Evolutionary conservation across 2,888 invertebrate species (phyloP).

Genomic region (Hyppa rectilinea): DNA sequence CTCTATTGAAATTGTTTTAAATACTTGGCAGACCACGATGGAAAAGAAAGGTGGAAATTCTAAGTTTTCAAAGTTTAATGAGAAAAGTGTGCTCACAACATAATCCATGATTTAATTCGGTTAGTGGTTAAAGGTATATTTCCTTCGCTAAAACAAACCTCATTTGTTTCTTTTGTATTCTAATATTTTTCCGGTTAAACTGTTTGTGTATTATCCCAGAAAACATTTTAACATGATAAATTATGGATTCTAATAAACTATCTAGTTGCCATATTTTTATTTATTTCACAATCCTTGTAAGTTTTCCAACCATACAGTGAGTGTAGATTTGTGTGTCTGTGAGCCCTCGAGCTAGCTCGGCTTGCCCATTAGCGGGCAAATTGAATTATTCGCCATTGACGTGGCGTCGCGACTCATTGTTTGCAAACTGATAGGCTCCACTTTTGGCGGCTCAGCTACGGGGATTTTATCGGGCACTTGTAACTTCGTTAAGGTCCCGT

Average conservation of each 20-base stretch:
- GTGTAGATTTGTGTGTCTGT: conserved; percentile 16
- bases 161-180: background rate
- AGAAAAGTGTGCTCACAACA: background rate
- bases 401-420: conserved; percentile 75
- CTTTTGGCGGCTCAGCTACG: conserved; percentile 56
- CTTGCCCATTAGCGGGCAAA: conserved; percentile 72
- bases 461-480: conserved; percentile 63
- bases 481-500: conserved; percentile 67
- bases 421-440: conserved; percentile 74
- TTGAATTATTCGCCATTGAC: conserved; percentile 78
- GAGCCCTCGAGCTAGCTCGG: conserved; percentile 17
- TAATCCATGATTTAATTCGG: background rate
- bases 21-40: conserved; percentile 46
- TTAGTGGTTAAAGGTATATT: background rate
- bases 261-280: background rate
- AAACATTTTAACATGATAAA: no score
- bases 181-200: background rate
- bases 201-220: background rate
- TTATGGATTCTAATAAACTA: background rate
- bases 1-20: conserved; percentile 66
- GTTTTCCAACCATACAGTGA: conserved; percentile 2
- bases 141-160: background rate
- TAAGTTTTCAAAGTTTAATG: background rate
- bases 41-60: conserved; percentile 17
- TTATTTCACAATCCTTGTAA: background rate